Evolutionary conservation across 2,113 vertebrate genomes (phyloP).

Genomic region (Pandion haliaetus): DNA sequence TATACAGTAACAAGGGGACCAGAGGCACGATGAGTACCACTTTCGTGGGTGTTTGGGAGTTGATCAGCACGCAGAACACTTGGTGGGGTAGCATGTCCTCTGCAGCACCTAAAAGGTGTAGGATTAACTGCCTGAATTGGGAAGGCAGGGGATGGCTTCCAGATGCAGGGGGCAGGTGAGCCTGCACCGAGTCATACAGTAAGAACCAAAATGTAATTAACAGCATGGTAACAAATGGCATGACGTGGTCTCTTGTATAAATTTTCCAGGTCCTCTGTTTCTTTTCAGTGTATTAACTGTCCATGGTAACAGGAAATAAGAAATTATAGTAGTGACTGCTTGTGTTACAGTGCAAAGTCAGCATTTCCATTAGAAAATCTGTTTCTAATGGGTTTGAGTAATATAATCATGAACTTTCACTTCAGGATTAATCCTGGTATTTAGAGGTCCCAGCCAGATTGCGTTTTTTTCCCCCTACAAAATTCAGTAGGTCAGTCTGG

Average conservation of each 20-base stretch:
- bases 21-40: background rate
- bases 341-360: conserved; percentile 39
- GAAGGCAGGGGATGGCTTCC: conserved; percentile 1
- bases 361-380: conserved; percentile 60
- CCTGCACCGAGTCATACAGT: background rate
- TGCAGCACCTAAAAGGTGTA: background rate
- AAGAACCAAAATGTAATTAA: conserved; percentile 56
- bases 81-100: background rate
- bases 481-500: conserved; percentile 28
- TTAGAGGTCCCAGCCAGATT: background rate
- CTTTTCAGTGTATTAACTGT: conserved; percentile 52
- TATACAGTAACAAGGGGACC: background rate
- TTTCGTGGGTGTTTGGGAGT: background rate
- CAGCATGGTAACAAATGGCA: conserved; percentile 14
- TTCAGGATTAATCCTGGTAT: conserved; percentile 56
- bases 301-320: conserved; percentile 62
- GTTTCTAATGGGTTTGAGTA: conserved; percentile 52
- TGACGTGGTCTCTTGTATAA: background rate
- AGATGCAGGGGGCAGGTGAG: background rate
- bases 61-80: background rate
- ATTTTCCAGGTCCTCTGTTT: conserved; percentile 64
- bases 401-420: conserved; percentile 7
- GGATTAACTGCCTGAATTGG: background rate
- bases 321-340: conserved; percentile 18
- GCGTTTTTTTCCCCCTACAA: background rate